Evolutionary conservation across 2,888 invertebrate genomes (phyloP), one percentile per base, ranked within the genome.

Genomic region (Phalera bucephala): DNA sequence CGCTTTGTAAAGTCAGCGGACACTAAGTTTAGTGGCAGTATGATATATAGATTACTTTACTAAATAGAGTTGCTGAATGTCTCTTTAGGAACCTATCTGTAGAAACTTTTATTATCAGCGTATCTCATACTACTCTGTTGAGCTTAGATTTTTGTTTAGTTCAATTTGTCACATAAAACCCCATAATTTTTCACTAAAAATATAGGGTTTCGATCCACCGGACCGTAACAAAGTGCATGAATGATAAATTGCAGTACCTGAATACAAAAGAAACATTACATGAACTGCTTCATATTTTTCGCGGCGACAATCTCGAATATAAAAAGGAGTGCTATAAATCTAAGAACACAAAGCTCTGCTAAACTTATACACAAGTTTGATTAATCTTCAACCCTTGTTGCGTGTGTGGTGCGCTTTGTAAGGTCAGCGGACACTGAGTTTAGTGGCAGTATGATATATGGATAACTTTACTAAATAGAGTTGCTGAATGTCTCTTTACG

Each of bases 281-380:
- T 9, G 6, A 25, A 8, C 23, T 22, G 13, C 26, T 26, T 27
- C 14, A 29, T 36, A 33, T 26, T 38, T 40, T 44, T 44, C 31
- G n/a, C 23, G 20, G 31, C 22, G 21, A 15, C 8, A 19, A n/a
- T 14, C 14, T 33, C 7, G 20, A 48, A 48, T 49, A 60, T 50
- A 60, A 58, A 57, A 59, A 36, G 42, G 42, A 38, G 37, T 48
- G 38, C 31, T 32, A 55, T 61, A 61, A 52, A 61, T 55, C 45
- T 47, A 17, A n/a, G 36, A 26, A 29, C 43, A 36, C 40, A 45
- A 36, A 23, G 47, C 32, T 28, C 32, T 28, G 46, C 43, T 40
- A 46, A 59, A 59, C 45, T 57, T 50, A 40, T 34, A 46, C 37
- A 43, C 36, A 50, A 57, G 45, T 62, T 59, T 54, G 52, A 62